These are phyloP conservation scores for Percopsis omiscomaycus DNA, from an alignment of 2,797 vertebrate species.

Conservation along the genomic window DNA sequence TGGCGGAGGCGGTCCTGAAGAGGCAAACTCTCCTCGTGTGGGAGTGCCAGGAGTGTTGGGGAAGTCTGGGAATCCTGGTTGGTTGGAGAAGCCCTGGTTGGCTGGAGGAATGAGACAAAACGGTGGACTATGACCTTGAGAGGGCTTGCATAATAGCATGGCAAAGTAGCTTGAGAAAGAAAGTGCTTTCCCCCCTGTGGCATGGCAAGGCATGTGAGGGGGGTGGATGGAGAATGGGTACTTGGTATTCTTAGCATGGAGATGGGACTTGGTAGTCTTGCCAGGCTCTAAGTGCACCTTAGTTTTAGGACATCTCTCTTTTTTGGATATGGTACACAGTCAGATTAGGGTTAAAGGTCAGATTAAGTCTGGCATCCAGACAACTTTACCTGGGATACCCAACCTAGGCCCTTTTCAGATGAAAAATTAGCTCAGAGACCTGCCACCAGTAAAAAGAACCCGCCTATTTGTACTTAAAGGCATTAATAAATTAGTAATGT, in stretches of 20 bases:
- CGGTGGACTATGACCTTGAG: neutral
- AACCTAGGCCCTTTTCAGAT: too few species aligned
- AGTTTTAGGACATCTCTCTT: slow-evolving; percentile 24
- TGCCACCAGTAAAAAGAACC: too few species aligned
- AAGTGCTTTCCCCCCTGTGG: slow-evolving; percentile 12
- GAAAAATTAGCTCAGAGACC: too few species aligned
- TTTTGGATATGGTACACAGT: neutral
- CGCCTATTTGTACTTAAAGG: too few species aligned
- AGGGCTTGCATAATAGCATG: slow-evolving; percentile 1
- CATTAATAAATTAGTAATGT: too few species aligned
- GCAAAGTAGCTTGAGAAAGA: neutral
- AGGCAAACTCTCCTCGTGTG: slow-evolving; percentile 78
- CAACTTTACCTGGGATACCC: too few species aligned
- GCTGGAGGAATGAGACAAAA: slow-evolving; percentile 38
- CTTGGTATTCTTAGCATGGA: neutral
- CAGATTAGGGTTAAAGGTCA: too few species aligned
- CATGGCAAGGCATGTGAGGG: neutral
- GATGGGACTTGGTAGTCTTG: neutral
- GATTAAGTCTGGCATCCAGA: too few species aligned
- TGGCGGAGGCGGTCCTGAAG: slow-evolving; percentile 71
- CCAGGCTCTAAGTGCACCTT: neutral
- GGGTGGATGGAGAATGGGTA: neutral
- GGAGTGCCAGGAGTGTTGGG: slow-evolving; percentile 79
- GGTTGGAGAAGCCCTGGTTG: slow-evolving; percentile 84
- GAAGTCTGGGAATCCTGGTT: slow-evolving; percentile 86